These are phyloP conservation scores for Charina bottae DNA, from an alignment of 2,113 vertebrate species.

Conservation along the genomic window DNA sequence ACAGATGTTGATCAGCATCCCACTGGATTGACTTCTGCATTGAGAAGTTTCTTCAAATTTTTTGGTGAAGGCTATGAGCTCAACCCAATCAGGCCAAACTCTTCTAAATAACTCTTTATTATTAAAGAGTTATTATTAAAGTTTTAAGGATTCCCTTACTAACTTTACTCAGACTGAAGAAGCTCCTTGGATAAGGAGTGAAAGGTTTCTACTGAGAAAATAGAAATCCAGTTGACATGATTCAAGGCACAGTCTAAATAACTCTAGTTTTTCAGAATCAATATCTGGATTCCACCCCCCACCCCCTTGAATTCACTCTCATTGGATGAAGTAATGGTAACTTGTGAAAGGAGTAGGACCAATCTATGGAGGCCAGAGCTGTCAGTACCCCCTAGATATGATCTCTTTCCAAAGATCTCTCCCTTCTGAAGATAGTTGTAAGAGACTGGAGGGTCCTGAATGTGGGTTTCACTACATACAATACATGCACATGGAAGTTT, in stretches of 20 bases:
- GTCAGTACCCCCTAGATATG: not conserved
- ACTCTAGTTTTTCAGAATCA: not conserved
- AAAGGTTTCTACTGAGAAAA: too few species aligned
- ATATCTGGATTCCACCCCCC: not conserved
- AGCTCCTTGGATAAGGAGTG: too few species aligned
- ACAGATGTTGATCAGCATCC: not conserved
- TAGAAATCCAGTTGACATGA: too few species aligned
- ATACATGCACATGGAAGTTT: too few species aligned
- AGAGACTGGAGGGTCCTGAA: not conserved
- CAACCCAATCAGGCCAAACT: not conserved
- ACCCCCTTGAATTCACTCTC: not conserved
- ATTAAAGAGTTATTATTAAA: too few species aligned
- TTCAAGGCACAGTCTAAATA: too few species aligned
- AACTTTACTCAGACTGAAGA: too few species aligned
- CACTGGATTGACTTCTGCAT: not conserved
- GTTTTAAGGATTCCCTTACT: too few species aligned
- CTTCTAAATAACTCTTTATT: not conserved
- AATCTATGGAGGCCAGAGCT: not conserved
- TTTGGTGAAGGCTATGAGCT: not conserved
- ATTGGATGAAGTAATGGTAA: not conserved
- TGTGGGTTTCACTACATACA: not conserved
- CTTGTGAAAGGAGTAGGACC: not conserved
- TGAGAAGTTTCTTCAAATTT: not conserved
- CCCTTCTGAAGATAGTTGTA: not conserved
- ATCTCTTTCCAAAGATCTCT: not conserved